A percentile compares a stretch with the other conserved stretches of the same genome.
Conservation (phyloP, 1,140 invertebrate genomes). For the Heliothis subflexa region DNA sequence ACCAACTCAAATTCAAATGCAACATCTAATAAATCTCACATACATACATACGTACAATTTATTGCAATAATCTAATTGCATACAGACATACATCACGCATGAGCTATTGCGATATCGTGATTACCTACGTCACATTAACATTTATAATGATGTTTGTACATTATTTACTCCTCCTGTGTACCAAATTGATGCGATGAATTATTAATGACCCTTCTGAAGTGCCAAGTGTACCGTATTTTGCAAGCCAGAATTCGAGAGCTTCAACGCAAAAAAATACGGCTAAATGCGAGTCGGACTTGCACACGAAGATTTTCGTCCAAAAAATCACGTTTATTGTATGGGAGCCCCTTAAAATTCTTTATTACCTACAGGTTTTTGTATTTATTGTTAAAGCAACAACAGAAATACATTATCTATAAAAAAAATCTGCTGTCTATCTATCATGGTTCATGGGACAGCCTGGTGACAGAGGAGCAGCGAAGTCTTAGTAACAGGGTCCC, state of each 20-base stretch:
- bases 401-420: no score
- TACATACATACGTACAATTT: slow-evolving; percentile 26
- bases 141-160: slow-evolving; percentile 37
- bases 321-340: no score
- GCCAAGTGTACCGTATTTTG: slow-evolving; percentile 31
- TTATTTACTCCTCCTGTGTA: slow-evolving; percentile 50
- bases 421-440: no score
- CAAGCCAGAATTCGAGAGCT: slow-evolving; percentile 11
- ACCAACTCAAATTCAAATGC: slow-evolving; percentile 9
- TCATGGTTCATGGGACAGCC: no score
- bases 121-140: slow-evolving; percentile 38
- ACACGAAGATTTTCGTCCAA: no score
- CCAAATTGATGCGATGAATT: slow-evolving; percentile 52
- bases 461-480: no score
- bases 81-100: slow-evolving; percentile 5
- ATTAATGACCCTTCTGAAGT: slow-evolving; percentile 49
- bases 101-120: slow-evolving; percentile 18
- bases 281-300: no score
- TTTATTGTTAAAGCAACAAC: no score
- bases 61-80: slow-evolving; percentile 43
- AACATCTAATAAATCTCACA: slow-evolving; percentile 27
- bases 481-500: no score
- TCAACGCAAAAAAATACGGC: neutral
- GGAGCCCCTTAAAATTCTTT: no score
- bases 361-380: no score